Evolutionary conservation across 2,888 invertebrate genomes (phyloP).

Genomic region (Leptopilina syphax): DNA sequence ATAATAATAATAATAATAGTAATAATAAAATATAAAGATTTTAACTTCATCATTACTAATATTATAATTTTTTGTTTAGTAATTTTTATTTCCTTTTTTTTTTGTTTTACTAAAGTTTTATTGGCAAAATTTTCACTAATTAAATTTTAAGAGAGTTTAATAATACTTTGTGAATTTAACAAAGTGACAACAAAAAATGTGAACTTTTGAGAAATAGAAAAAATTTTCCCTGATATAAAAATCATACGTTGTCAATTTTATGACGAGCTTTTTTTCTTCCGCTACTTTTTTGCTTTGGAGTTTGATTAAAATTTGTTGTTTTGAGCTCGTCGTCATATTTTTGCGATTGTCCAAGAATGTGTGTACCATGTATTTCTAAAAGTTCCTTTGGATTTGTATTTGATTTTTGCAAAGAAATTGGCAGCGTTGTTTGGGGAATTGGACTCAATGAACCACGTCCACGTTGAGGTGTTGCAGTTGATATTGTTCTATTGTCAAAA

Average conservation of each 20-base stretch:
- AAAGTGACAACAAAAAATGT: no score
- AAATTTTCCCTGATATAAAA: no score
- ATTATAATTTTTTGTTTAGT: no score
- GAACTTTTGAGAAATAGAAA: no score
- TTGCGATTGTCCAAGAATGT: conserved; percentile 61
- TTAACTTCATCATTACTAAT: no score
- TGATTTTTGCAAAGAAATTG: conserved; percentile 57
- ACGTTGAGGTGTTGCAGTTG: conserved; percentile 59
- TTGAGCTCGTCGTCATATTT: conserved; percentile 50
- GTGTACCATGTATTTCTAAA: conserved; percentile 68
- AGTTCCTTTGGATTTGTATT: conserved; percentile 51
- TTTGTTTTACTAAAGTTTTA: no score
- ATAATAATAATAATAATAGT: no score
- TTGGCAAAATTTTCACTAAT: no score
- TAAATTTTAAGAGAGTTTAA: no score
- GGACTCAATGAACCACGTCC: conserved; percentile 68
- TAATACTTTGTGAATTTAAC: no score
- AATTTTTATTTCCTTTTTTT: no score
- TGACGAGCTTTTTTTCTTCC: conserved; percentile 55
- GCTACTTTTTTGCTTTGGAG: conserved; percentile 54
- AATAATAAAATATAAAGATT: no score
- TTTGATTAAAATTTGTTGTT: conserved; percentile 58
- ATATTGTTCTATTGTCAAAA: conserved; percentile 51
- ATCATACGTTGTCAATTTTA: conserved; percentile 46
- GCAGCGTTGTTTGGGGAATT: conserved; percentile 61